Evolutionary conservation across 1,140 invertebrate species (phyloP), one percentile per base, ranked within the genome.

Genomic region (Delia radicum): DNA sequence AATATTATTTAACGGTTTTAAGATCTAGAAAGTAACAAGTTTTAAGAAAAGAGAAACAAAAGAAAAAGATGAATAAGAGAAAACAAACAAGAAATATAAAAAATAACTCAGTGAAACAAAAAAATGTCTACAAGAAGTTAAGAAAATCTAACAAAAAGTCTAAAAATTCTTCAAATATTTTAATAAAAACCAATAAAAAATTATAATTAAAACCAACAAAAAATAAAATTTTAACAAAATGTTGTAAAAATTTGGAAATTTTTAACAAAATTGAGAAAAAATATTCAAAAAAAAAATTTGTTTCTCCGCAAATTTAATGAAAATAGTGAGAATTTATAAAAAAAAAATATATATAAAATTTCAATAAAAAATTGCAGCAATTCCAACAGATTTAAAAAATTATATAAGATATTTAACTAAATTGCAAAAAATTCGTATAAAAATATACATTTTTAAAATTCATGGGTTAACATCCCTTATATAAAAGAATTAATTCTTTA

Each of bases 31-130:
- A 69, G 65, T 69, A 69, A 73, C 42, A 46, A 73, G 37, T 42
- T n/a, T n/a, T 42, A 42, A 42, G 27, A 28, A 73, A 73, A 18
- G 48, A 55, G 27, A 28, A 73, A 73, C 31, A 73, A 55, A 48
- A 73, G 24, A 73, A 73, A 21, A 42, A 48, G 31, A 73, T 48
- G 3, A 28, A 33, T 37, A 71, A n/a, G 21, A 8, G 7, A 33
- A 71, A 71, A 71, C 18, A 73, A 73, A 48, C 24, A 42, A n/a
- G n/a, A 73, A 73, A 73, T 24, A 27, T 29, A 37, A 72, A 48
- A 10, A 46, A 27, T 31, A 71, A 13, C 29, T 0, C 13, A 71
- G 6, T 1, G 3, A 29, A 31, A n/a, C n/a, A 29, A 71, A 71
- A 71, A 71, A 10, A 33, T 29, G 15, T 29, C 8, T n/a, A 29